phyloP scores from a whole-genome alignment of 2,888 invertebrate genomes.

The Dasypogon diadema region DNA sequence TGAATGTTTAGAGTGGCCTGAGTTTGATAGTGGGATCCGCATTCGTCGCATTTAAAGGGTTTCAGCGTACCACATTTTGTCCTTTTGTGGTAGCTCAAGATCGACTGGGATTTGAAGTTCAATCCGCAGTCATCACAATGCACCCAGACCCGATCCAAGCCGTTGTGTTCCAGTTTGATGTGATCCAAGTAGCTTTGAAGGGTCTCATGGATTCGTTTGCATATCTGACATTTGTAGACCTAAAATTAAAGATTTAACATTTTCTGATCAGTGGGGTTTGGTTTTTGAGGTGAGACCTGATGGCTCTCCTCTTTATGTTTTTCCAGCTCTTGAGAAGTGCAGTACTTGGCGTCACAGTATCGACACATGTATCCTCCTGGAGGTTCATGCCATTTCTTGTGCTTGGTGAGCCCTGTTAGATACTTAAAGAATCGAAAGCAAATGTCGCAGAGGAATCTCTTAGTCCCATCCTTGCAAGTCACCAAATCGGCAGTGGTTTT shows the following conservation, averaged over 20 bases:
- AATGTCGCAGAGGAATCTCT: constrained; percentile 24
- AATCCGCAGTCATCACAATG: constrained; percentile 69
- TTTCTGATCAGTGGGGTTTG: no score
- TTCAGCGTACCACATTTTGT: constrained; percentile 69
- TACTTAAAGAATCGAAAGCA: constrained; percentile 34
- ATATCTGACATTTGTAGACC: constrained; percentile 65
- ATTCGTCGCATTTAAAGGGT: constrained; percentile 66
- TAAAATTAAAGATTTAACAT: constrained; percentile 1
- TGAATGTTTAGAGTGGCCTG: constrained; percentile 63
- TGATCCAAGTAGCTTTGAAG: constrained; percentile 66
- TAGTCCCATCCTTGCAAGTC: constrained; percentile 13
- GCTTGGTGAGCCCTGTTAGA: constrained; percentile 59
- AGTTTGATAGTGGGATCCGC: constrained; percentile 62
- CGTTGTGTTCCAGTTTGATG: constrained; percentile 65
- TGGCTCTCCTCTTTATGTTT: constrained; percentile 63
- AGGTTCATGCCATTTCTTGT: constrained; percentile 66
- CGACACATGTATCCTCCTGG: constrained; percentile 68
- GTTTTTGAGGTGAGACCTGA: constrained; percentile 53
- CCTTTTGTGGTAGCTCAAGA: constrained; percentile 63
- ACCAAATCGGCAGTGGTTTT: constrained; percentile 6
- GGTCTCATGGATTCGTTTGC: constrained; percentile 63
- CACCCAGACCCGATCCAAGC: constrained; percentile 64
- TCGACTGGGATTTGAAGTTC: constrained; percentile 67
- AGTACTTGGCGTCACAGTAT: constrained; percentile 64
- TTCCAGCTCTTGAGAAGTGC: constrained; percentile 63